Evolutionary conservation across 2,888 invertebrate species (phyloP), one percentile per base, ranked within the genome.

Genomic region (Agriopis marginaria): DNA sequence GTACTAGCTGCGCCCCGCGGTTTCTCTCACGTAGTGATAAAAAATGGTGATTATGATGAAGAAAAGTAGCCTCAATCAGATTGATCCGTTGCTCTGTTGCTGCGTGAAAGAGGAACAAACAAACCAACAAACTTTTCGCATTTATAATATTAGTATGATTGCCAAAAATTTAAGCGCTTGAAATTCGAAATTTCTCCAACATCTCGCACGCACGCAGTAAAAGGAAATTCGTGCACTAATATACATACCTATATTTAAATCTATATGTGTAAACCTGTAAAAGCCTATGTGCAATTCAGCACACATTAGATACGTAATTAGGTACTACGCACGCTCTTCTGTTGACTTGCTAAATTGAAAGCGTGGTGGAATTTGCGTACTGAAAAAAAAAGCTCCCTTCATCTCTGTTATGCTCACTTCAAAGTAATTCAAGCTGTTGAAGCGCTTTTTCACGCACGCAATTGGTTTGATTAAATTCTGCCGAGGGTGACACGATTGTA

Each of bases 221-320:
- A 59, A 63, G 39, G 47, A 49, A 63, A 63, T 68, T 63, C 40
- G 53, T 60, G 44, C 42, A 44, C 50, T n/a, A 40, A 44, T 50
- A 50, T 82, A 79, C 79, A 81, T 81, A 82, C 79, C 45, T 54
- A 45, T 12, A 53, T 8, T 51, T n/a, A n/a, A n/a, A 14, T 40
- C 51, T 58, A 56, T 58, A 44, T 49, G 6, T 45, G 58, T 45
- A 23, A 58, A 8, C 45, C 0, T 32, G 45, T 32, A n/a, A 54
- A 55, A 40, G 54, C 54, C 12, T 42, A 42, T 55, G 23, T 47
- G 14, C n/a, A 12, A 65, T 66, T 64, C 49, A 40, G 59, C 47
- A 7, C 39, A 50, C 63, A 70, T 70, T 66, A 66, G 66, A 23
- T 42, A 59, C 51, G 60, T 66, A 66, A 70, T 70, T 70, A 70